Evolutionary conservation across 2,888 invertebrate genomes (phyloP).

Genomic region (Leptinotarsa haldemani): DNA sequence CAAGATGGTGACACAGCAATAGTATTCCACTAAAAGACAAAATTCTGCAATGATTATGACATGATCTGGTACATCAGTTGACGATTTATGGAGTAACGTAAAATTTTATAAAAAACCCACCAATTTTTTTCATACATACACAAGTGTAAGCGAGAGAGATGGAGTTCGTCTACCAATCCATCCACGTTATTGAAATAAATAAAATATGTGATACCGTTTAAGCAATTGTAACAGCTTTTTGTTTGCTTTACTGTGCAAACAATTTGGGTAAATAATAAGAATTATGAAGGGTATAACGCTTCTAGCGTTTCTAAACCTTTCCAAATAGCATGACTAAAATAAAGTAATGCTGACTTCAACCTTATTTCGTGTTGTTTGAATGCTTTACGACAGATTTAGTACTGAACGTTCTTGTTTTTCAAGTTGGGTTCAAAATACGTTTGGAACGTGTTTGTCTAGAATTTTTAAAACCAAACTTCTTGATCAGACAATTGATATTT

Average conservation of each 20-base stretch:
- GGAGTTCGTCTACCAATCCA: not conserved
- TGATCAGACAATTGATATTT: not conserved
- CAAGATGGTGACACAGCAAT: too few relatives aligned
- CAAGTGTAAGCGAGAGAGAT: not conserved
- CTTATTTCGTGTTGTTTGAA: slow-evolving; percentile 43
- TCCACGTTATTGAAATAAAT: slow-evolving; percentile 25
- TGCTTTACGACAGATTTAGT: slow-evolving; percentile 33
- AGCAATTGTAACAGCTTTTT: slow-evolving; percentile 45
- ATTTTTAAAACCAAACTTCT: not conserved
- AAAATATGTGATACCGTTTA: slow-evolving; percentile 46
- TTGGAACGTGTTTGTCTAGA: slow-evolving; percentile 14
- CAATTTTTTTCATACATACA: not conserved
- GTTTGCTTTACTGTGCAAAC: slow-evolving; percentile 47
- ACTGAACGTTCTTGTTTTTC: slow-evolving; percentile 6
- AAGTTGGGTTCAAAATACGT: slow-evolving; percentile 6
- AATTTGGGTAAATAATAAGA: slow-evolving; percentile 47
- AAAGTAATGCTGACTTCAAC: slow-evolving; percentile 44
- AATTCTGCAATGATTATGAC: too few relatives aligned
- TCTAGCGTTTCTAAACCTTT: slow-evolving; percentile 48
- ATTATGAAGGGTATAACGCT: slow-evolving; percentile 46
- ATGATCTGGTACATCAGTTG: too few relatives aligned
- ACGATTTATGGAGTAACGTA: too few relatives aligned
- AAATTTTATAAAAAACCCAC: not conserved
- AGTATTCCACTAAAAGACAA: too few relatives aligned
- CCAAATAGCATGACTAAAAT: slow-evolving; percentile 47